Evolutionary conservation across 2,113 vertebrate species (phyloP).

Genomic region (Cavia porcellus): DNA sequence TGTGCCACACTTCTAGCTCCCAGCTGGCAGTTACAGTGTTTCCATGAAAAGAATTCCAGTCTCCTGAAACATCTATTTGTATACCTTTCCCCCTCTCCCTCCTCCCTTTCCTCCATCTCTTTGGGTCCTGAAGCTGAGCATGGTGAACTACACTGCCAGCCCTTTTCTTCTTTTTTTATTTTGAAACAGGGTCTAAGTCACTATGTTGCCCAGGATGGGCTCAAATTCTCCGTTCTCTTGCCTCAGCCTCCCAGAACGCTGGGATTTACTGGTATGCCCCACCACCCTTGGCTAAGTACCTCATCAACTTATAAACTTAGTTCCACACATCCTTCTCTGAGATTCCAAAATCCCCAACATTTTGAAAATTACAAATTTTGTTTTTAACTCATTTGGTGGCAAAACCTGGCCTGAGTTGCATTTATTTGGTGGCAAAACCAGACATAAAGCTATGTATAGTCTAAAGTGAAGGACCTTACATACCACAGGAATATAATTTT

Average conservation of each 20-base stretch:
- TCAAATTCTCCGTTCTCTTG: not conserved
- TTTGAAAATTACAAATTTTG: slow-evolving; percentile 20
- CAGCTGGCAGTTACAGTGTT: not conserved
- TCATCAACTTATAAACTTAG: not conserved
- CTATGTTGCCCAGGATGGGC: not conserved
- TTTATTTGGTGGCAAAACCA: slow-evolving; percentile 27
- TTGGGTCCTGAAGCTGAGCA: too few species aligned
- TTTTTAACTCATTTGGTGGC: slow-evolving; percentile 1
- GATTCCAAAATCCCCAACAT: slow-evolving; percentile 17
- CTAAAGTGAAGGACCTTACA: not conserved
- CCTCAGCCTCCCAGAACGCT: not conserved
- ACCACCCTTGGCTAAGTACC: not conserved
- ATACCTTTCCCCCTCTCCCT: not conserved
- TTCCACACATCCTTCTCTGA: not conserved
- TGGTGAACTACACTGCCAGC: not conserved
- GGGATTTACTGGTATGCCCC: not conserved
- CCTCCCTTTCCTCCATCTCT: not conserved
- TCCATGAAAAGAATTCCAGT: slow-evolving; percentile 6
- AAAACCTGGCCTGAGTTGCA: not conserved
- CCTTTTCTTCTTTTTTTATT: not conserved
- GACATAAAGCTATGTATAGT: not conserved
- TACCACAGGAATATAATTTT: slow-evolving; percentile 9
- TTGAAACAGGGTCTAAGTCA: not conserved
- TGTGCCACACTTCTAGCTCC: not conserved
- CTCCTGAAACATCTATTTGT: not conserved